Evolutionary conservation across 2,888 invertebrate species (phyloP).

Genomic region (Thecophora atra): DNA sequence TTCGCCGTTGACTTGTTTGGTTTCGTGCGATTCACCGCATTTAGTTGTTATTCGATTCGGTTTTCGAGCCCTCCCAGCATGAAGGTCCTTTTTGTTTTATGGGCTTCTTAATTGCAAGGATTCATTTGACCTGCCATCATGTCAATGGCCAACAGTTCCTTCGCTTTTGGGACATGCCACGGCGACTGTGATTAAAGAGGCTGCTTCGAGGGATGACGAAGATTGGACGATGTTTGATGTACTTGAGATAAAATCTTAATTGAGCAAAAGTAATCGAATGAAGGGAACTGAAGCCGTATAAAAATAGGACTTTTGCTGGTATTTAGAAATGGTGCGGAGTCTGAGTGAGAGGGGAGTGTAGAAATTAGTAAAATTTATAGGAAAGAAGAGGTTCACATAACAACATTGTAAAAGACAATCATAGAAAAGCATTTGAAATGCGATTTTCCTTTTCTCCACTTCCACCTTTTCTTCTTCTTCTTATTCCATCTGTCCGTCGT

Average conservation of each 20-base stretch:
- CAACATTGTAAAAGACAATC: too few species aligned
- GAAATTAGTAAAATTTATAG: too few species aligned
- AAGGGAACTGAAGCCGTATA: background rate
- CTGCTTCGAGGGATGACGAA: background rate
- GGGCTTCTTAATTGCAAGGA: constrained; percentile 21
- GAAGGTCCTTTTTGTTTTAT: constrained; percentile 16
- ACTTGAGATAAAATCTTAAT: background rate
- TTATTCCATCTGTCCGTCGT: too few species aligned
- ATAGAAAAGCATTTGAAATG: too few species aligned
- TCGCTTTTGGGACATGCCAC: background rate
- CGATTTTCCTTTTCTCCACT: too few species aligned
- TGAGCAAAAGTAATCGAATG: background rate
- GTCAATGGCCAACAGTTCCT: background rate
- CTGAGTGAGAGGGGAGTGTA: too few species aligned
- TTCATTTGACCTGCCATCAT: background rate
- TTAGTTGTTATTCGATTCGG: constrained; percentile 18
- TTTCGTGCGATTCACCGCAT: background rate
- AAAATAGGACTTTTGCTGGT: background rate
- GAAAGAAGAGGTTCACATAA: too few species aligned
- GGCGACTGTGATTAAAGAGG: background rate
- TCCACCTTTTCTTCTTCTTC: too few species aligned
- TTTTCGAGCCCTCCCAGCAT: constrained; percentile 2
- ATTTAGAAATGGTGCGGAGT: too few species aligned
- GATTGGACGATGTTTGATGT: background rate
- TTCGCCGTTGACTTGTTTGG: background rate